Conservation (phyloP, 2,113 vertebrate genomes). For the Porphyrio hochstetteri region DNA sequence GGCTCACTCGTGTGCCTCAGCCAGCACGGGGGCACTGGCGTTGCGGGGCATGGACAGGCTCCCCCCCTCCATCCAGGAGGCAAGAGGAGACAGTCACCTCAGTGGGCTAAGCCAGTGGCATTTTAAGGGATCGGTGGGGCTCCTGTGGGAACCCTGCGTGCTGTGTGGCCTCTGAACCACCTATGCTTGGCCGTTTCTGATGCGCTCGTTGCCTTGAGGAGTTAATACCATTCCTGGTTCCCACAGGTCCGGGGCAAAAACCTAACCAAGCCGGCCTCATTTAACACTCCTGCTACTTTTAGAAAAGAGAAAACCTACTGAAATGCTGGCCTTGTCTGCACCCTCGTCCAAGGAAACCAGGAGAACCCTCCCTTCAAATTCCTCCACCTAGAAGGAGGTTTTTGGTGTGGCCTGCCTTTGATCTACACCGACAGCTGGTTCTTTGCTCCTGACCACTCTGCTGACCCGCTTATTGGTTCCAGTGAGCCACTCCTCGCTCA, state of each 20-base stretch:
- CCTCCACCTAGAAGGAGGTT: background rate
- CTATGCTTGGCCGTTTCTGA: background rate
- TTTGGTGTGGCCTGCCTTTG: background rate
- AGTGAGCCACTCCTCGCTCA: background rate
- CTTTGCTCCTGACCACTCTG: background rate
- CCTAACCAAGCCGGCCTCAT: rapidly evolving
- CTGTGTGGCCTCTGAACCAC: background rate
- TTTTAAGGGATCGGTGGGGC: background rate
- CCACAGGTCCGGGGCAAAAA: background rate
- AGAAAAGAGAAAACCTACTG: background rate
- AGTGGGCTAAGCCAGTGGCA: no score
- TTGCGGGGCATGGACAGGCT: rapidly evolving
- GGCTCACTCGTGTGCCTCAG: background rate
- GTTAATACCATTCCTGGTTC: background rate
- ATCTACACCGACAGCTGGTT: rapidly evolving
- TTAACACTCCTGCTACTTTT: background rate
- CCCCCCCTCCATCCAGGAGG: no score
- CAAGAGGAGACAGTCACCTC: background rate
- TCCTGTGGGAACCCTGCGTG: background rate
- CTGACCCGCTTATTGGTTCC: background rate
- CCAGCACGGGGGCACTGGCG: rapidly evolving
- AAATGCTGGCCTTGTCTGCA: background rate
- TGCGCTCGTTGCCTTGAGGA: background rate
- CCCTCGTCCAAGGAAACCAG: background rate
- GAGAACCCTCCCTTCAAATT: background rate